Evolutionary conservation across 1,140 invertebrate genomes (phyloP).

Genomic region (Lysiphlebus fabarum): DNA sequence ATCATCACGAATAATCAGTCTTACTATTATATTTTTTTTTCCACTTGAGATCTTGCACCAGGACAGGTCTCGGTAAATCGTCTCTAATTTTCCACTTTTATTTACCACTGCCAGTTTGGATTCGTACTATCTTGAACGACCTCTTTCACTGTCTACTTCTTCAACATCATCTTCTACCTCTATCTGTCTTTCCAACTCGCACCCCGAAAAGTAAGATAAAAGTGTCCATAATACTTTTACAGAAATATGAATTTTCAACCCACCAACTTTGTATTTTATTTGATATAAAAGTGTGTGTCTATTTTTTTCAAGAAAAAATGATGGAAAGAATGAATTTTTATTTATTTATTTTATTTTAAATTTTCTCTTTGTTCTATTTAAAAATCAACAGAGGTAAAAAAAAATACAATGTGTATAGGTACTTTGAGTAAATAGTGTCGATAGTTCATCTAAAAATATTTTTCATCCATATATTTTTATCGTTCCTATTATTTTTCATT

Average conservation of each 20-base stretch:
- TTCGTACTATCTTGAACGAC: slow-evolving; percentile 6
- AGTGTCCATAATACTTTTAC: slow-evolving; percentile 26
- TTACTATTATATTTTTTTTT: not conserved
- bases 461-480: too few species aligned
- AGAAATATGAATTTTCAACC: slow-evolving; percentile 23
- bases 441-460: too few species aligned
- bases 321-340: too few species aligned
- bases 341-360: too few species aligned
- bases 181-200: not conserved
- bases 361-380: too few species aligned
- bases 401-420: too few species aligned
- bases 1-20: slow-evolving; percentile 21
- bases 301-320: not conserved
- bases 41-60: not conserved
- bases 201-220: slow-evolving; percentile 17
- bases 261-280: slow-evolving; percentile 22
- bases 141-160: slow-evolving; percentile 14
- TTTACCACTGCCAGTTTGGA: not conserved
- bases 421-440: too few species aligned
- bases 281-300: slow-evolving; percentile 24
- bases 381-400: too few species aligned
- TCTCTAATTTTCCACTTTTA: slow-evolving; percentile 22
- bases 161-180: not conserved
- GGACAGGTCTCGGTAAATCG: slow-evolving; percentile 10
- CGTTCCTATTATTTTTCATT: too few species aligned